phyloP scores from a whole-genome alignment of 2,113 vertebrate species.

The Periophthalmus modestus region DNA sequence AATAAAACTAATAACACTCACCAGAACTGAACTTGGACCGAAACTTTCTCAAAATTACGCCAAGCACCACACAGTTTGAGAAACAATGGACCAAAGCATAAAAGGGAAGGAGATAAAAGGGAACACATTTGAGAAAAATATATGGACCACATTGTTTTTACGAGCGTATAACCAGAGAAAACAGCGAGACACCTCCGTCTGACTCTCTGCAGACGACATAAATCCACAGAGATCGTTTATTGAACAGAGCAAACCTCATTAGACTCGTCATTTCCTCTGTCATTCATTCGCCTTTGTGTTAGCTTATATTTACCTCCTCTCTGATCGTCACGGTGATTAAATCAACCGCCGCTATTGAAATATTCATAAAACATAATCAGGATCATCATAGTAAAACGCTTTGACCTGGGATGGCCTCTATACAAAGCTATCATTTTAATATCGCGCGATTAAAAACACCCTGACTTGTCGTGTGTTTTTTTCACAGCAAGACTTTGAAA shows the following conservation, averaged over 20 bases:
- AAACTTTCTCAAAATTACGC: neutral
- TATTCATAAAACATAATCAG: constrained; percentile 8
- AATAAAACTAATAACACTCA: no score
- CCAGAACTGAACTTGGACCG: no score
- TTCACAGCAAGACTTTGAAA: constrained; percentile 1
- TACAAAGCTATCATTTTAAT: neutral
- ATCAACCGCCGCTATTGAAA: neutral
- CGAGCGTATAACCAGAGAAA: neutral
- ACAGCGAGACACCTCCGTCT: neutral
- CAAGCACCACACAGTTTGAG: neutral
- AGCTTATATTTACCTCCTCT: neutral
- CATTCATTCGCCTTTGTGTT: constrained; percentile 11
- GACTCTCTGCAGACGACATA: neutral
- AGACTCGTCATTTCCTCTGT: neutral
- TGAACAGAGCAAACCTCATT: constrained; percentile 3
- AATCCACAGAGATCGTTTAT: neutral
- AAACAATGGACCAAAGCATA: no score
- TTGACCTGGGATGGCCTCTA: constrained; percentile 6
- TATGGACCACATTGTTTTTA: neutral
- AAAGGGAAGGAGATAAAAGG: no score
- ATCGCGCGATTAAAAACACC: neutral
- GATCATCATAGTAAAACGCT: neutral
- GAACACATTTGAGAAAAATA: neutral
- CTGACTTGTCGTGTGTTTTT: neutral
- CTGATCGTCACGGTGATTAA: constrained; percentile 2